phyloP scores from a whole-genome alignment of 2,797 vertebrate species.

The Erithacus rubecula region DNA sequence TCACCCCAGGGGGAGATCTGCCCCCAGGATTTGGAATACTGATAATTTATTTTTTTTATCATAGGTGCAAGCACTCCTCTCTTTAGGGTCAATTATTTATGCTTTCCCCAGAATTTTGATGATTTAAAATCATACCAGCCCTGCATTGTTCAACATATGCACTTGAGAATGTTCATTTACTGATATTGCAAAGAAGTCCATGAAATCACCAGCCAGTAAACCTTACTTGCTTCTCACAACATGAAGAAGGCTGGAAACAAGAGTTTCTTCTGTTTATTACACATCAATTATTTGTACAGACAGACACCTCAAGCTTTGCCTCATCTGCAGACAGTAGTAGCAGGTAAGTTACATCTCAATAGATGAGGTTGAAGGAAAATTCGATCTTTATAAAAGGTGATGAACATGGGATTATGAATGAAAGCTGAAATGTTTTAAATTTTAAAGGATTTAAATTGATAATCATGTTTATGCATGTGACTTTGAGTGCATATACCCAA shows the following conservation, averaged over 20 bases:
- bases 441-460: not conserved
- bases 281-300: not conserved
- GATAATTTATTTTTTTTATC: not conserved
- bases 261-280: not conserved
- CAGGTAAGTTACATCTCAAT: not conserved
- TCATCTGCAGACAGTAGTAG: not conserved
- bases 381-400: not conserved
- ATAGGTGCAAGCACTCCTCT: not conserved
- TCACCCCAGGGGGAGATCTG: not conserved
- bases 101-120: not conserved
- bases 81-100: not conserved
- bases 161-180: not conserved
- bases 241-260: constrained; percentile 8
- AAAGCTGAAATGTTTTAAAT: not conserved
- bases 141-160: not conserved
- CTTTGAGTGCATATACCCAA: not conserved
- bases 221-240: not conserved
- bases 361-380: not conserved
- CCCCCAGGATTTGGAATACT: not conserved
- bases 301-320: not conserved
- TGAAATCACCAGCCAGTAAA: not conserved
- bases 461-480: not conserved
- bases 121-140: not conserved
- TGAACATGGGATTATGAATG: not conserved
- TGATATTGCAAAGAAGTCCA: not conserved